Conservation (phyloP, 2,888 invertebrate species). For the Syrista parreyssii region DNA sequence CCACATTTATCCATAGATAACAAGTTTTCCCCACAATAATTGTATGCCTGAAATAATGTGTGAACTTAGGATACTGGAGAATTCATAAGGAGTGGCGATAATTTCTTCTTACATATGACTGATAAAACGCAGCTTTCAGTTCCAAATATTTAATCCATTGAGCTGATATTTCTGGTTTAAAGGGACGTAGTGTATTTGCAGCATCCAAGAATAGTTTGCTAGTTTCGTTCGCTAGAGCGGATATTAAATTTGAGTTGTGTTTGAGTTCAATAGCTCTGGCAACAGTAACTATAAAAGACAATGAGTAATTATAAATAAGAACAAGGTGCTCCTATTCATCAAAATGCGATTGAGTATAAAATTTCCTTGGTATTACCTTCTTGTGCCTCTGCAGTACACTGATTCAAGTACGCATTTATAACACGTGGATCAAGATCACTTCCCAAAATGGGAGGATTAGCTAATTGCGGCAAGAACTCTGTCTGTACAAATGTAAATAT, state of each 20-base stretch:
- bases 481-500: conserved; percentile 71
- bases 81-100: neutral
- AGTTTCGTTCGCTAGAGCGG: conserved; percentile 73
- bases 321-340: conserved; percentile 1
- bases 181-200: conserved; percentile 67
- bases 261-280: conserved; percentile 75
- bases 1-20: conserved; percentile 74
- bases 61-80: neutral
- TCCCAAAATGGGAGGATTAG: conserved; percentile 62
- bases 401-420: conserved; percentile 71
- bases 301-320: no score
- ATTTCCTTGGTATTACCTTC: conserved; percentile 62
- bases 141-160: conserved; percentile 74
- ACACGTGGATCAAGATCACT: conserved; percentile 71
- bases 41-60: conserved; percentile 68
- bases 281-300: conserved; percentile 67
- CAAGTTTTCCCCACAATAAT: conserved; percentile 72
- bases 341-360: neutral
- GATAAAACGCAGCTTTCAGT: conserved; percentile 72
- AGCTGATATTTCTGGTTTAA: conserved; percentile 67
- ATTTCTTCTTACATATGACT: conserved; percentile 67
- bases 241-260: conserved; percentile 71
- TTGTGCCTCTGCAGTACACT: conserved; percentile 76
- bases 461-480: conserved; percentile 62
- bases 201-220: conserved; percentile 71